phyloP scores from a whole-genome alignment of 2,797 vertebrate species.

The Alauda arvensis region DNA sequence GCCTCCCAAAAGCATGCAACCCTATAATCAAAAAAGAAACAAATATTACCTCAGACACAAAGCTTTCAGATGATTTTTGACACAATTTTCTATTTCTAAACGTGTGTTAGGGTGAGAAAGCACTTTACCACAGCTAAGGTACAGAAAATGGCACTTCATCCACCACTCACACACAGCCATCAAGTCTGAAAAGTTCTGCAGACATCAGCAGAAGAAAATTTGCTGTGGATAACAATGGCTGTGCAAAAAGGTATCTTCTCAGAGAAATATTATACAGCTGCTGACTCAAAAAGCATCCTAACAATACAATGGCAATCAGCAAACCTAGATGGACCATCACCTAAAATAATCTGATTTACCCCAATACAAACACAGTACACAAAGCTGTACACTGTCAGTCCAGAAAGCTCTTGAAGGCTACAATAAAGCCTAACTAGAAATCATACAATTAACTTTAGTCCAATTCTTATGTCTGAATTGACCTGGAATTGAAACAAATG shows the following conservation, averaged over 20 bases:
- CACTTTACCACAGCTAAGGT: neutral
- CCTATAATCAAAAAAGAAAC: conserved; percentile 71
- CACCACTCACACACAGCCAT: neutral
- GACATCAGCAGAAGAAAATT: neutral
- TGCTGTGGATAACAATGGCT: neutral
- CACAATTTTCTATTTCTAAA: neutral
- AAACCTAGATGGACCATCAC: neutral
- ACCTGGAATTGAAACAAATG: neutral
- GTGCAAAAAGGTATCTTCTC: neutral
- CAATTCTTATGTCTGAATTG: neutral
- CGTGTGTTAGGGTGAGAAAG: neutral
- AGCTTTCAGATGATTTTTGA: neutral
- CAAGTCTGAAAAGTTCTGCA: neutral
- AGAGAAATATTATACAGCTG: neutral
- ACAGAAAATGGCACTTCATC: neutral
- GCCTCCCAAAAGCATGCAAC: conserved; percentile 96
- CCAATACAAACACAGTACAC: neutral
- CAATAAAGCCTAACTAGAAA: neutral
- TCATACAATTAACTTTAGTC: neutral
- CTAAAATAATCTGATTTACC: neutral
- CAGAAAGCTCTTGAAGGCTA: neutral
- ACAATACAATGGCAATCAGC: neutral
- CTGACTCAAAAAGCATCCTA: neutral
- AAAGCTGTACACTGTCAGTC: neutral
- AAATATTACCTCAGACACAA: conserved; percentile 1